Conservation (phyloP, 2,797 vertebrate species). For the Pipistrellus nathusii region DNA sequence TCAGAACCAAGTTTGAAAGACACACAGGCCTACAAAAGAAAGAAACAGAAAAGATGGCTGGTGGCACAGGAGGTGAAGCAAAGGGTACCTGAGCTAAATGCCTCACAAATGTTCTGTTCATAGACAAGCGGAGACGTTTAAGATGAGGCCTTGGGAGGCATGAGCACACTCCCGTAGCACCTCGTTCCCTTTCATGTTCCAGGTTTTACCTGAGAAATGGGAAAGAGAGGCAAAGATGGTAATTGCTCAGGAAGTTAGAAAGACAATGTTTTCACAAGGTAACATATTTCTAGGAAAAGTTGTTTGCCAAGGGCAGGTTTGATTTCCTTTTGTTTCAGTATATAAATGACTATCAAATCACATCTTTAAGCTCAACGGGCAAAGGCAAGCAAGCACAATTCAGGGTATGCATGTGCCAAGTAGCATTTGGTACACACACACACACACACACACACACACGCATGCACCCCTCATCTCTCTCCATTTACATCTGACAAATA, state of each 20-base stretch:
- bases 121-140: neutral
- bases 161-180: neutral
- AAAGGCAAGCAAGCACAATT: slow-evolving; percentile 49
- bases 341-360: slow-evolving; percentile 4
- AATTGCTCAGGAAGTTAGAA: slow-evolving; percentile 21
- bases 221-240: neutral
- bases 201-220: neutral
- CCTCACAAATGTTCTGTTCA: neutral
- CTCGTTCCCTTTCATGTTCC: neutral
- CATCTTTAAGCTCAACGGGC: slow-evolving; percentile 55
- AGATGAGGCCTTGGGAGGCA: neutral
- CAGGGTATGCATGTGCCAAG: neutral
- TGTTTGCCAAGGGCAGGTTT: slow-evolving; percentile 15
- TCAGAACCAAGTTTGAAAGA: slow-evolving; percentile 16
- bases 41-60: neutral
- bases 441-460: neutral
- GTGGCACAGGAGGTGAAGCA: neutral
- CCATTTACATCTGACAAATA: slow-evolving; percentile 17
- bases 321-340: slow-evolving; percentile 24
- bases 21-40: neutral
- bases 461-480: neutral
- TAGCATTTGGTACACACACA: neutral
- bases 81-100: neutral
- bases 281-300: neutral
- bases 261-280: slow-evolving; percentile 33